phyloP scores from a whole-genome alignment of 2,797 vertebrate species.

The Pterois miles region DNA sequence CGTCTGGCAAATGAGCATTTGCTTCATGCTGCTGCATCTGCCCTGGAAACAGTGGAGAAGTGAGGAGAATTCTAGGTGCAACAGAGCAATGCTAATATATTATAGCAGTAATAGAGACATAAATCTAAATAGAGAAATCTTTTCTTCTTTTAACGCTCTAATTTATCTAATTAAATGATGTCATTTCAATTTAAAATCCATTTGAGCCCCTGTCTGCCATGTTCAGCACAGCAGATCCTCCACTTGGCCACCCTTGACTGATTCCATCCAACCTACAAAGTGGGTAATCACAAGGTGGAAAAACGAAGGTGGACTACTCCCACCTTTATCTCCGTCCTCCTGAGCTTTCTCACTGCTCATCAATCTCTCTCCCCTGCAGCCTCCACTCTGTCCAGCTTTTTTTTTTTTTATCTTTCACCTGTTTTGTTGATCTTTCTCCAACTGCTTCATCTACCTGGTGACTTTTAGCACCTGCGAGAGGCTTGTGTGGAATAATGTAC shows the following conservation, averaged over 20 bases:
- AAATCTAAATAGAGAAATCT: neutral
- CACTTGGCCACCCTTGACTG: neutral
- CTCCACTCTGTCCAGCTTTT: neutral
- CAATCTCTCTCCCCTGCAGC: neutral
- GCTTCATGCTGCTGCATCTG: constrained; percentile 7
- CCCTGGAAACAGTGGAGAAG: constrained; percentile 4
- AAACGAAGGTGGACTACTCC: neutral
- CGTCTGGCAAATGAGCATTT: constrained; percentile 16
- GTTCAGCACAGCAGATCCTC: constrained; percentile 6
- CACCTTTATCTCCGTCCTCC: constrained; percentile 7
- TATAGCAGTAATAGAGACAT: neutral
- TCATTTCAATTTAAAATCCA: neutral
- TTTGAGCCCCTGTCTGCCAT: neutral
- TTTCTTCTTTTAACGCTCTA: neutral
- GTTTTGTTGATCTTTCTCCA: neutral
- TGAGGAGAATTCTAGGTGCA: neutral
- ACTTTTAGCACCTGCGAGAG: constrained; percentile 13
- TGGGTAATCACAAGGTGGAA: constrained; percentile 15
- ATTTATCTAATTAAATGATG: neutral
- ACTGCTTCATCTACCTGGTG: neutral
- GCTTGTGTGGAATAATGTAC: neutral
- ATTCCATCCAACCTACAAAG: constrained; percentile 16
- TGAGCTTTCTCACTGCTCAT: neutral
- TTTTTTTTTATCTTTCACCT: neutral
- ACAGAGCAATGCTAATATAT: neutral